Evolutionary conservation across 2,113 vertebrate species (phyloP).

Genomic region (Podarcis cretensis): DNA sequence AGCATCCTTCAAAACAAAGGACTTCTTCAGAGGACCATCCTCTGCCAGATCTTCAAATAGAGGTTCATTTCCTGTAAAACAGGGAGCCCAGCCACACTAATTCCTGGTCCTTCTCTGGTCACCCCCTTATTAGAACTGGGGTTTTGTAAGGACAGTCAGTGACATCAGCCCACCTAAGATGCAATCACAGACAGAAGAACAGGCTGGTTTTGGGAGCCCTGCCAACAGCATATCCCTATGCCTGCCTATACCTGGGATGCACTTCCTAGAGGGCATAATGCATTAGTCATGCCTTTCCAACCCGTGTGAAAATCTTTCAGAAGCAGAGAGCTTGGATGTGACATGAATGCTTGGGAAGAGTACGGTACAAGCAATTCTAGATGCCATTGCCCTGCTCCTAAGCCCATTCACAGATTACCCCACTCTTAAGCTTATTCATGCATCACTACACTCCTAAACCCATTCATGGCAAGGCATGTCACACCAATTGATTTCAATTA

Average conservation of each 20-base stretch:
- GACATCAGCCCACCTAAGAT: not conserved
- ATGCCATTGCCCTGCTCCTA: not conserved
- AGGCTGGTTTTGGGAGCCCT: not conserved
- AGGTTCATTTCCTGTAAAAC: no score
- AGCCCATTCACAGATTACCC: not conserved
- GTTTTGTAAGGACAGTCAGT: not conserved
- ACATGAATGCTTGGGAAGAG: not conserved
- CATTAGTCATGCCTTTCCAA: not conserved
- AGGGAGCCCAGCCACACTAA: no score
- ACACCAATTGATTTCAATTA: not conserved
- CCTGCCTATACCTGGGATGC: fast-evolving
- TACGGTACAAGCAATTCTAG: not conserved
- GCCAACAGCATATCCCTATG: fast-evolving
- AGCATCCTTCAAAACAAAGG: no score
- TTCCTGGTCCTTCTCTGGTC: not conserved
- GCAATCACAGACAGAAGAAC: not conserved
- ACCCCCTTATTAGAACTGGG: fast-evolving
- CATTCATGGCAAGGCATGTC: not conserved
- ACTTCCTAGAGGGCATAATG: not conserved
- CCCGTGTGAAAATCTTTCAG: not conserved
- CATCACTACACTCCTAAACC: not conserved
- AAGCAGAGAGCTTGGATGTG: not conserved
- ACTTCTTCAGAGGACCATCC: no score
- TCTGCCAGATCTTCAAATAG: no score
- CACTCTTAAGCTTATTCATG: no score